Evolutionary conservation across 2,113 vertebrate genomes (phyloP).

Genomic region (Plectropomus leopardus): DNA sequence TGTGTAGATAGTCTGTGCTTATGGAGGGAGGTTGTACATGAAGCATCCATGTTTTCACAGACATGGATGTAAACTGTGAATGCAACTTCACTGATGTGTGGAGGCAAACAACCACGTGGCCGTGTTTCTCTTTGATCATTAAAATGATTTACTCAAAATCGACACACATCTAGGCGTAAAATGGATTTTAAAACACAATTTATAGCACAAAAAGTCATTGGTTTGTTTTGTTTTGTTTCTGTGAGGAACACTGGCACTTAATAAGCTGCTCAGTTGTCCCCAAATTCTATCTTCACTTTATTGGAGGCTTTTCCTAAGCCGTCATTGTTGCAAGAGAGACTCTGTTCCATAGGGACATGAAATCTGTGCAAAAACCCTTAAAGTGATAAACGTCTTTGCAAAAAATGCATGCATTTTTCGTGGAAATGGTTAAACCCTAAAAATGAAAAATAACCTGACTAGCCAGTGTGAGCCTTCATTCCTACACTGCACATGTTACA

Average conservation of each 20-base stretch:
- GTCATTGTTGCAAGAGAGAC: not conserved
- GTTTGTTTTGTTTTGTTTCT: not conserved
- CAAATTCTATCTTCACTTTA: not conserved
- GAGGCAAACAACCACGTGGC: no score
- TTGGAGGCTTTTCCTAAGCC: not conserved
- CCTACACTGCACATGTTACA: conserved; percentile 3
- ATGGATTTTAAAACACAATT: not conserved
- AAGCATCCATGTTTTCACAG: no score
- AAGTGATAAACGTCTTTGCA: not conserved
- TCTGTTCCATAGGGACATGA: not conserved
- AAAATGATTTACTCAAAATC: not conserved
- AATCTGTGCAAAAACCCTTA: not conserved
- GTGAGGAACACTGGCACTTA: not conserved
- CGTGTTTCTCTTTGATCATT: not conserved
- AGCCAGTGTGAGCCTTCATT: not conserved
- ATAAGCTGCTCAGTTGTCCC: not conserved
- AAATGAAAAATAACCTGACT: not conserved
- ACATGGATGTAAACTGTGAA: no score
- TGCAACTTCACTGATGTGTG: no score
- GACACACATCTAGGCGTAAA: not conserved
- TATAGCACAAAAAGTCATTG: not conserved
- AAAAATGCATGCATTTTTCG: not conserved
- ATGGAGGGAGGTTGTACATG: no score
- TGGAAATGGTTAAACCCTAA: not conserved
- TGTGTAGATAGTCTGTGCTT: no score